phyloP scores from a whole-genome alignment of 2,888 invertebrate species.

The Cyclophora albipunctata region DNA sequence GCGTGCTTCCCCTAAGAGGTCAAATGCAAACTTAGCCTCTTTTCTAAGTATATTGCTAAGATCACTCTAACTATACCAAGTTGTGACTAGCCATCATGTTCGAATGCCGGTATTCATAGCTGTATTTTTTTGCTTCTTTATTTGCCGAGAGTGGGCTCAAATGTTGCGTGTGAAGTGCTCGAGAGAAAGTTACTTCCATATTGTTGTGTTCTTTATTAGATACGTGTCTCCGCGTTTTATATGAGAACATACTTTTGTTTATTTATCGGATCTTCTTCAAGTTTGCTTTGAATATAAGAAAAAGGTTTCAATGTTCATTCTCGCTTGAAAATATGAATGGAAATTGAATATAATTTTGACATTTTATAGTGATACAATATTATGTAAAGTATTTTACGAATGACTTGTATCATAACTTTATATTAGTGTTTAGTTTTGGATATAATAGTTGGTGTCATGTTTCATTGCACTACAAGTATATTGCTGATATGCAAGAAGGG shows the following conservation, averaged over 20 bases:
- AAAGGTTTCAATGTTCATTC: too few species aligned
- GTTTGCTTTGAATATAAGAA: conserved; percentile 2
- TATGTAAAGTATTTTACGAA: too few species aligned
- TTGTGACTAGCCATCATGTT: conserved; percentile 30
- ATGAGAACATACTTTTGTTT: conserved; percentile 13
- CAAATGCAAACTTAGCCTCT: conserved; percentile 44
- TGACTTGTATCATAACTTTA: too few species aligned
- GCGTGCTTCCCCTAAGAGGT: conserved; percentile 36
- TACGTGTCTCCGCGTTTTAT: conserved; percentile 15
- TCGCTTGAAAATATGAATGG: too few species aligned
- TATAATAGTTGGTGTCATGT: too few species aligned
- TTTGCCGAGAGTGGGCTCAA: conserved; percentile 24
- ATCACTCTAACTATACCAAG: conserved; percentile 35
- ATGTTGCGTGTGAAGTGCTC: conserved; percentile 22
- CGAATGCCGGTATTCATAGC: conserved; percentile 24
- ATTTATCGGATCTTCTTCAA: conserved; percentile 10
- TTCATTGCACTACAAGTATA: too few species aligned
- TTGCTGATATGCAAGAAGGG: too few species aligned
- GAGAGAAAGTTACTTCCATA: conserved; percentile 25
- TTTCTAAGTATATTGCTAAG: conserved; percentile 49
- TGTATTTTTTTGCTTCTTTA: conserved; percentile 31
- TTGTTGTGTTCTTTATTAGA: conserved; percentile 31
- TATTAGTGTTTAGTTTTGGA: too few species aligned
- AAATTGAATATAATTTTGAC: too few species aligned
- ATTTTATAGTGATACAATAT: too few species aligned